Base-by-base conservation (phyloP, 2,797 vertebrate species). In the Epinephelus coioides region DNA sequence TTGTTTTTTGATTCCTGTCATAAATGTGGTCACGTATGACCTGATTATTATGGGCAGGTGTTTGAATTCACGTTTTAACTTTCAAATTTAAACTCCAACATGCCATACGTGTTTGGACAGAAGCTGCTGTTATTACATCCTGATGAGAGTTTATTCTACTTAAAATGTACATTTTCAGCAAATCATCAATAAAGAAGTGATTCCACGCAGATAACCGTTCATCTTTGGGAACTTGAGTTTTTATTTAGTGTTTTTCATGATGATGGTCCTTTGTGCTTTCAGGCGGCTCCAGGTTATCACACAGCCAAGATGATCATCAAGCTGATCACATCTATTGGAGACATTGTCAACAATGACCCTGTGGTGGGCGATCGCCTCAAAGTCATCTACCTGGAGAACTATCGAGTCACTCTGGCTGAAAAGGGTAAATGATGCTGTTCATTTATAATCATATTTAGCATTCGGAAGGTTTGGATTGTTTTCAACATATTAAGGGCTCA, bases 271-370 rank as follows among this genome's bases (percentile, higher is more conserved):
- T 14, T 53, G 5, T 27, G 15, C 73, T 78, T 60, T 18, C 88
- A 98, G 97, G 97, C 97, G 0, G 97, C 97, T 60, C 97, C 97
- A 0, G 97, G 97, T 25, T 98, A 98, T 89, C 97, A 98, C 94
- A 96, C 97, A 46, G 97, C 97, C 66, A 98, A 98, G 92, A 97
- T 97, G 96, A 97, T 98, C 94, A 98, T 98, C 90, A 96, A 94
- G 57, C 94, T 98, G 66, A 95, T 98, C 91, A 98, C 97, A 0
- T 93, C 97, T 0, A 97, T 98, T 0, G 97, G 97, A 15, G 96
- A 97, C 19, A 82, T 98, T 0, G 94, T 98, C 65, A 98, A 98
- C 85, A 93, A 97, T 0, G 97, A 98, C 89, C 94, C 96, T 0
- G 88, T 96, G n/a, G 92, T 98, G 69, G 97, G 97, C 38, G 97